A percentile compares a stretch with the other conserved stretches of the same genome.
Evolutionary conservation across 2,113 vertebrate genomes (phyloP).

Genomic region (human (Homo sapiens)): GRCh38 chr12:7710501-7711000

Average conservation of each 20-base stretch:
- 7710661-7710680: not conserved
- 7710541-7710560: not conserved
- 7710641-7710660: not conserved
- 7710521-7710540: not conserved
- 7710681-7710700: not conserved
- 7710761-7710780: not conserved
- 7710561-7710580: not conserved
- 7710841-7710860: not conserved
- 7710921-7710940: not conserved
- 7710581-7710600: not conserved
- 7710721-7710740: not conserved
- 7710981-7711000: not conserved
- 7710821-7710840: conserved; percentile 2
- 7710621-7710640: not conserved
- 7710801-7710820: not conserved
- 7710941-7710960: not conserved
- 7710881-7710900: not conserved
- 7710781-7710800: not conserved
- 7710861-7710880: not conserved
- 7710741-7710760: not conserved
- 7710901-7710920: not conserved
- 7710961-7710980: not conserved
- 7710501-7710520: not conserved
- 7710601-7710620: not conserved
- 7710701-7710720: not conserved